Conservation (phyloP, 2,888 invertebrate genomes). For the Tribolium freemani region DNA sequence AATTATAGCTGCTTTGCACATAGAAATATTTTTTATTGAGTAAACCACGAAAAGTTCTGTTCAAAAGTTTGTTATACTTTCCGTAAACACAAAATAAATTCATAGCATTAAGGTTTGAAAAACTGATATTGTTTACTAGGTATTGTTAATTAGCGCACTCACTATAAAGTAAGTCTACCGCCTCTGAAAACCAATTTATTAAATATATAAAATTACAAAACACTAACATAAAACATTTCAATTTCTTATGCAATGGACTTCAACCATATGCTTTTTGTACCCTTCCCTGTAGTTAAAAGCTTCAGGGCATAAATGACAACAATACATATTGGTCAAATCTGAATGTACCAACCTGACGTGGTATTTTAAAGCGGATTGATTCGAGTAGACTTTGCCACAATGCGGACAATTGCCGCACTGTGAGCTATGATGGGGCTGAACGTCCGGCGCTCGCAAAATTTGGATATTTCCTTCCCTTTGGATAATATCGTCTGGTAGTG, state of each 20-base stretch:
- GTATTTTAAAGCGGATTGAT: constrained; percentile 79
- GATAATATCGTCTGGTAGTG: constrained; percentile 33
- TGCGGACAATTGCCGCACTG: constrained; percentile 78
- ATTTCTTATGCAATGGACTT: constrained; percentile 76
- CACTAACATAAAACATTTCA: constrained; percentile 58
- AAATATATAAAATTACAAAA: constrained; percentile 44
- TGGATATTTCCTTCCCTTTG: constrained; percentile 23
- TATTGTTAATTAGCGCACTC: neutral
- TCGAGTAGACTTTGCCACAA: constrained; percentile 78
- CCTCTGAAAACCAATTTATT: constrained; percentile 35
- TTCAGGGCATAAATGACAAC: constrained; percentile 79
- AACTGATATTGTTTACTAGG: too few relatives aligned
- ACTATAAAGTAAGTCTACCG: neutral
- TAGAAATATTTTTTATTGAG: too few relatives aligned
- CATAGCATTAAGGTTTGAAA: too few relatives aligned
- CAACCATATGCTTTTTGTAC: constrained; percentile 79
- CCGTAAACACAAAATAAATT: too few relatives aligned
- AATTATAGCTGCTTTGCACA: too few relatives aligned
- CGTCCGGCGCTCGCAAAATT: constrained; percentile 38
- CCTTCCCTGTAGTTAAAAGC: constrained; percentile 79
- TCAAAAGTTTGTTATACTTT: too few relatives aligned
- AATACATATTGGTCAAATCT: constrained; percentile 77
- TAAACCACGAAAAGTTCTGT: too few relatives aligned
- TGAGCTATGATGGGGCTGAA: constrained; percentile 65
- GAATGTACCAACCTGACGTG: constrained; percentile 77